phyloP scores from a whole-genome alignment of 2,113 vertebrate species.

The Syngnathus floridae region DNA sequence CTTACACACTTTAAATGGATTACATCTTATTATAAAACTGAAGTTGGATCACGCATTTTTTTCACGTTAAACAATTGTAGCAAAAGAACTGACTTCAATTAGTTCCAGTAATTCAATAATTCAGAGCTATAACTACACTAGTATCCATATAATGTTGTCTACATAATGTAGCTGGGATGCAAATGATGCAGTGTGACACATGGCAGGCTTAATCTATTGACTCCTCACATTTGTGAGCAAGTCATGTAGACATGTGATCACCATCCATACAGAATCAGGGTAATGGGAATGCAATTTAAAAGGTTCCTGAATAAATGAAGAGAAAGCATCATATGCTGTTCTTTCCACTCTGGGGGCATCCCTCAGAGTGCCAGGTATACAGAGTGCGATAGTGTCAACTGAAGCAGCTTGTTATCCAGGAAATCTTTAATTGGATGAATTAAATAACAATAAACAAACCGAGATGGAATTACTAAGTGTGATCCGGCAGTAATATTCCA shows the following conservation, averaged over 20 bases:
- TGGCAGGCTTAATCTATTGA: not conserved
- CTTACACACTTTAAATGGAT: not conserved
- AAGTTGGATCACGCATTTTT: not conserved
- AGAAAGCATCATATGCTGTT: not conserved
- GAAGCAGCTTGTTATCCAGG: constrained; percentile 21
- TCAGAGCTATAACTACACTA: not conserved
- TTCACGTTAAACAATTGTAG: not conserved
- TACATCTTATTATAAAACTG: not conserved
- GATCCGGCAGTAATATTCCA: constrained; percentile 35
- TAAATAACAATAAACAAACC: constrained; percentile 38
- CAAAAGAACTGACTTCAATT: not conserved
- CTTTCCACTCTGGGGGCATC: not conserved
- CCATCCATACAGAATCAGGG: not conserved
- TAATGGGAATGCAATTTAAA: not conserved
- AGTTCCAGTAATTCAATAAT: not conserved
- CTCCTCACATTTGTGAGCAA: not conserved
- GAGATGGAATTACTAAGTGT: constrained; percentile 49
- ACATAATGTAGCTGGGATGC: not conserved
- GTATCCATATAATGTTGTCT: not conserved
- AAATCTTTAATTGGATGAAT: constrained; percentile 23
- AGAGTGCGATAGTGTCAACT: constrained; percentile 19
- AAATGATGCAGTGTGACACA: not conserved
- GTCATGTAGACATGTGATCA: not conserved
- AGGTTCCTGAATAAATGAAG: not conserved
- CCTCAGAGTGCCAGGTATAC: constrained; percentile 20